Conservation (phyloP, 2,888 invertebrate genomes). For the Vanessa cardui region DNA sequence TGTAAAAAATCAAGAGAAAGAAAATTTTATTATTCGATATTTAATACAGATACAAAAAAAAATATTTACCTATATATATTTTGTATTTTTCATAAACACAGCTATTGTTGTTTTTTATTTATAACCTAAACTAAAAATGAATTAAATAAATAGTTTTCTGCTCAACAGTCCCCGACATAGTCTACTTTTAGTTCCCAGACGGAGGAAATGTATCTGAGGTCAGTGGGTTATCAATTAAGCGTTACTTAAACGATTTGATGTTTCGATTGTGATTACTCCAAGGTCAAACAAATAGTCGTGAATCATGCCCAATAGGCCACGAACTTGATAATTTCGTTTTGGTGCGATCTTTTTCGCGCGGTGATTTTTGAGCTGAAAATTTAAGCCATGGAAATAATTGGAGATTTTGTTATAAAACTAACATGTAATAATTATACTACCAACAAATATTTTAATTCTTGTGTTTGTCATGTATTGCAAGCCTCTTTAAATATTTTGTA, state of each 20-base stretch:
- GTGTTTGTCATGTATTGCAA: no score
- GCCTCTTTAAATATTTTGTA: no score
- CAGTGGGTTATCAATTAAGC: slow-evolving; percentile 21
- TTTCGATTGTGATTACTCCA: slow-evolving; percentile 13
- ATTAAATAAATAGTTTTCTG: background rate
- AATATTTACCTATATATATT: no score
- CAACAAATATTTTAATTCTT: no score
- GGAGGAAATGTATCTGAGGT: slow-evolving; percentile 25
- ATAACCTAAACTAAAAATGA: background rate
- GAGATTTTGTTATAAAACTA: no score
- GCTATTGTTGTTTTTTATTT: no score
- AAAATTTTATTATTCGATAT: no score
- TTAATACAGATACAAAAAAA: no score
- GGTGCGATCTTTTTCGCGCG: background rate
- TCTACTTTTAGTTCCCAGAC: slow-evolving; percentile 24
- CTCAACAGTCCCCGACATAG: slow-evolving; percentile 15
- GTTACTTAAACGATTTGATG: slow-evolving; percentile 9
- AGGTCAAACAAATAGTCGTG: slow-evolving; percentile 18
- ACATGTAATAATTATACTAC: no score
- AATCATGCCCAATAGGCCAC: background rate
- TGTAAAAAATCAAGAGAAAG: no score
- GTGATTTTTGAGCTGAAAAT: no score
- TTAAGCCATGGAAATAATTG: no score
- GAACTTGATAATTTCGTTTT: background rate
- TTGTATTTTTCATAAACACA: background rate